Evolutionary conservation across 2,888 invertebrate genomes (phyloP), one percentile per base, ranked within the genome.

Genomic region (Andricus curvator): DNA sequence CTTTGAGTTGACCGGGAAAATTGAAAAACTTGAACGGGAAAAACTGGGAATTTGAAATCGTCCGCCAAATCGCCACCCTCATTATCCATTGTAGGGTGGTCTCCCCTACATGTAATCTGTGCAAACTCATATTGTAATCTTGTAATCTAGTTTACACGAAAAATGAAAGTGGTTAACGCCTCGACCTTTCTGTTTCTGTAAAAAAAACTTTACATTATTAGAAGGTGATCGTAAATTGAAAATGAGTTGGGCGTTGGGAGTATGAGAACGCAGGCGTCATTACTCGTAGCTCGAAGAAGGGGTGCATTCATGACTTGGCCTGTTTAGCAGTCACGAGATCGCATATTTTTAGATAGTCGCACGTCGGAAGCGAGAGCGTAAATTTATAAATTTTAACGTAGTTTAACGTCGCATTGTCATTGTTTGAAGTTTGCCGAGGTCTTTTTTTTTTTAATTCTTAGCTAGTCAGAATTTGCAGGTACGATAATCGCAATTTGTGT

Each of bases 311-410:
- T 77, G 65, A 80, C 64, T 84, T 84, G 84, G 83, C 84, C 68
- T 82, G 82, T 78, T 74, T 66, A 78, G 41, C 78, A 78, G 74
- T 84, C 83, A 82, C 84, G 81, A 77, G 84, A 84, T 80, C 56
- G 22, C 17, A 44, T 82, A 82, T 82, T 80, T 82, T 82, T 82
- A 82, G 82, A 76, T 56, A 48, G 67, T 41, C 78, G 37, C 56
- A 25, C 79, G 17, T 60, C 56, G 48, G 37, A 33, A 74, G 33
- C 74, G 37, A 56, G 33, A 74, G n/a, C 5, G 33, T 56, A 60
- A 60, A 74, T 37, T 60, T 74, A 22, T 37, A 74, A 1, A 37
- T 37, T 37, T 37, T 37, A 37, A 74, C 60, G n/a, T 33, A 56
- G 56, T 74, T 37, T 22, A 74, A 60, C 56, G n/a, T 60, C 37